Evolutionary conservation across 1,140 invertebrate genomes (phyloP).

Genomic region (Diprion similis): DNA sequence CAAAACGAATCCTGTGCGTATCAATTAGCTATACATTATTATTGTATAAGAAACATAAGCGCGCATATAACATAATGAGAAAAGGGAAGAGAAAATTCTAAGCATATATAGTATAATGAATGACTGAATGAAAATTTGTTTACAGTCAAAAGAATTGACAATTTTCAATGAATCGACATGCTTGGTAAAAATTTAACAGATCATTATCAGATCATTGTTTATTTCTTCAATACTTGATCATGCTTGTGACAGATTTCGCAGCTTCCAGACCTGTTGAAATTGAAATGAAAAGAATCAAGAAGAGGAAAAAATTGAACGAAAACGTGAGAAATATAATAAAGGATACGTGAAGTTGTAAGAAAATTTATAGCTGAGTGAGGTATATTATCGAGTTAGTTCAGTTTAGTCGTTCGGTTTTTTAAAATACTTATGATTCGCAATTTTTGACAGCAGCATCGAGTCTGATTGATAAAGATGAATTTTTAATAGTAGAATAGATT

Average conservation of each 20-base stretch:
- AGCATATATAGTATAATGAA: too few species aligned
- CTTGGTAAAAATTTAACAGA: too few species aligned
- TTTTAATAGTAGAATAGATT: too few species aligned
- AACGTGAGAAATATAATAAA: background rate
- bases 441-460: too few species aligned
- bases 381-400: background rate
- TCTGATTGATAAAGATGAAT: too few species aligned
- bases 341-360: background rate
- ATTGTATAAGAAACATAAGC: background rate
- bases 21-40: background rate
- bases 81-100: background rate
- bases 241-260: background rate
- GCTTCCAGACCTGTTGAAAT: slow-evolving; percentile 1
- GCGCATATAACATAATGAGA: background rate
- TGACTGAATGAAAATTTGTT: background rate
- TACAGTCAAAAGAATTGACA: background rate
- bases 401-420: too few species aligned
- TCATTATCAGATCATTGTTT: too few species aligned
- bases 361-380: background rate
- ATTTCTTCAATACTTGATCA: too few species aligned
- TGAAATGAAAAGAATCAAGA: background rate
- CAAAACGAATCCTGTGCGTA: background rate
- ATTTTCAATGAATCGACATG: too few species aligned
- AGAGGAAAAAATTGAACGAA: too few species aligned
- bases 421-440: too few species aligned